Base-by-base conservation (phyloP, 2,113 vertebrate species). In the Eublepharis macularius region DNA sequence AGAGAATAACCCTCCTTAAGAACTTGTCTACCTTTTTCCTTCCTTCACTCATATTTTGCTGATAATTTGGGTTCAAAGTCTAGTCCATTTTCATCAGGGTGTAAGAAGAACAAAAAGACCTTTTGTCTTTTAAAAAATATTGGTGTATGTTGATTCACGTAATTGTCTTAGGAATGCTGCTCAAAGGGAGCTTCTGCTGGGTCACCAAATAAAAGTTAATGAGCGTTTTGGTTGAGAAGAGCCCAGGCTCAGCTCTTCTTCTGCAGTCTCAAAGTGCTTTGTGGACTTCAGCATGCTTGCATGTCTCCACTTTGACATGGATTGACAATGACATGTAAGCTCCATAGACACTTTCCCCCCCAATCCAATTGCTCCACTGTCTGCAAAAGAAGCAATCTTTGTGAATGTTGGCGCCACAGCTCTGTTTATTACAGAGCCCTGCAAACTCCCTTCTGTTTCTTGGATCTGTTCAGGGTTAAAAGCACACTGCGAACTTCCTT, bases 121-220 rank as follows among this genome's bases (percentile, higher is more conserved):
- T 72, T 54, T 82, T 91, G 11, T 76, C 60, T 57, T 54, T 74
- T 17, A 17, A 14, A 47, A 66, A 75, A 65, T 60, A 75, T 0
- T n/a, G 32, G 43, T 11, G 47, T 69, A 57, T 74, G 73, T 91
- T 91, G 17, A n/a, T 4, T 79, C 32, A 14, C 76, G 57, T 65
- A 57, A 0, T 32, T 84, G 77, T 1, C 9, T 54, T 1, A 69
- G 81, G n/a, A 89, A 21, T 76, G 60, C 54, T 79, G 26, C 47
- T 91, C 85, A 90, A n/a, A 83, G 57, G 60, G 89, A 34, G 6
- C 39, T 93, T 80, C 41, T 90, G 74, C 81, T 89, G 6, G 69
- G 68, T 85, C 34, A 24, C 47, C 83, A 21, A 74, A 68, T 87
- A 83, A 84, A 89, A 91, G 66, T 43, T 21, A 77, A 54, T 39